Percentiles rank a stretch among this genome's conserved stretches.
These are phyloP conservation scores for Semicossyphus pulcher DNA, from an alignment of 2,113 vertebrate genomes.

Conservation along the genomic window DNA sequence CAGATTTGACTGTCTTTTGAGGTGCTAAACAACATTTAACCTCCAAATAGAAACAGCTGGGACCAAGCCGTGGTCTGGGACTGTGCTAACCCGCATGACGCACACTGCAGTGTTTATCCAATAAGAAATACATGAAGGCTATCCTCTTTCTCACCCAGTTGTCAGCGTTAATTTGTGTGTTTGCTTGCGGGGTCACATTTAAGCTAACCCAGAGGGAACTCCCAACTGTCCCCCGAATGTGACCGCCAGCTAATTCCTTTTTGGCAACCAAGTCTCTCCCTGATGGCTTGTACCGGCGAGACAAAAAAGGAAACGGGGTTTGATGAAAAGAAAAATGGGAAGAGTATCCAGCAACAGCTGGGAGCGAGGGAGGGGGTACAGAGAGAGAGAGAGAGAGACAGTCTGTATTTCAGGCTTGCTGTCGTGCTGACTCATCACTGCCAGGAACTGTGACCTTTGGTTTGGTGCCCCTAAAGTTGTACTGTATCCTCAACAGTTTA, in stretches of 20 bases:
- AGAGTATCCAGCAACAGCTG: slow-evolving; percentile 74
- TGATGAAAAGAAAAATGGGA: slow-evolving; percentile 69
- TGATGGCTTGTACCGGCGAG: slow-evolving; percentile 37
- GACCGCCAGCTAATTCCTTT: slow-evolving; percentile 19
- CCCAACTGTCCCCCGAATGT: slow-evolving; percentile 31
- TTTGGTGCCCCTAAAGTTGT: slow-evolving; percentile 46
- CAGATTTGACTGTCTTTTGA: neutral
- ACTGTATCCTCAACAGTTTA: slow-evolving; percentile 34
- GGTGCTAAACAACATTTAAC: slow-evolving; percentile 7
- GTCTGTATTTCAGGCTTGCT: slow-evolving; percentile 76
- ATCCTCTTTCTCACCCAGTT: slow-evolving; percentile 27
- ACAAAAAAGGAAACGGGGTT: slow-evolving; percentile 61
- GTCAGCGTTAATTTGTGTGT: slow-evolving; percentile 47
- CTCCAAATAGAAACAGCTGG: neutral
- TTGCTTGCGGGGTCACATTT: slow-evolving; percentile 29
- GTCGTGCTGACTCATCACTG: slow-evolving; percentile 77
- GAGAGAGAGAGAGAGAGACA: slow-evolving; percentile 25
- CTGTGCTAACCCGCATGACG: neutral
- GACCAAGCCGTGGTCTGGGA: neutral
- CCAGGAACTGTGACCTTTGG: slow-evolving; percentile 78
- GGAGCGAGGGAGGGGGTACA: slow-evolving; percentile 28
- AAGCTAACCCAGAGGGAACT: slow-evolving; percentile 33
- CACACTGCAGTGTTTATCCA: slow-evolving; percentile 35
- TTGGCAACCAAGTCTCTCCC: slow-evolving; percentile 20
- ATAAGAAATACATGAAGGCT: slow-evolving; percentile 9